Base-by-base conservation (phyloP, 2,797 vertebrate genomes). In the Coracias cyanogaster region DNA sequence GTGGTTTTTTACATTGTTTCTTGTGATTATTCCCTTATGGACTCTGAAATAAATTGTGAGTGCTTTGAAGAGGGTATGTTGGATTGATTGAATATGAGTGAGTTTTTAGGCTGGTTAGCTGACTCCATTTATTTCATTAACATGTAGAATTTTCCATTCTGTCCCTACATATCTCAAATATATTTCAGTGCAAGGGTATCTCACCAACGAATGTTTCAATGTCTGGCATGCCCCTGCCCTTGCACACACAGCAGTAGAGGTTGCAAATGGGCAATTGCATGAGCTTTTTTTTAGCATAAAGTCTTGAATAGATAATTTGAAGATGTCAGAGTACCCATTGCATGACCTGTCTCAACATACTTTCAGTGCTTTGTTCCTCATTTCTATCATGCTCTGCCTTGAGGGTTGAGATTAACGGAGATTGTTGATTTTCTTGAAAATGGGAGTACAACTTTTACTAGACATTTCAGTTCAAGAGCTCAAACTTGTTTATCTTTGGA, bases 21-120 rank as follows among this genome's bases (percentile, higher is more conserved):
- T 88, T 95, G 72, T 86, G 49, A 89, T 80, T 73, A 86, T 86
- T 93, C 45, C 58, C 46, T 55, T 82, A 33, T 24, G 82, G 72
- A 71, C 64, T 76, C 51, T 82, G 26, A 49, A 93, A 89, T 55
- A 73, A 82, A 86, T 60, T 87, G 37, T 41, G 60, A 61, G 31
- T n/a, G 28, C 52, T 85, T 93, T 82, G 55, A 82, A 67, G 64
- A 92, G 55, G 29, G 5, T 89, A 55, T 65, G 28, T 84, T 95
- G 58, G 55, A 49, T 29, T 57, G 60, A 66, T 25, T 73, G 52
- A 79, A 24, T 57, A 64, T 62, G 55, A 55, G 33, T 70, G 26
- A 64, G 17, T 46, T 90, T 43, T 83, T 81, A 31, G 49, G 20
- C n/a, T 71, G 35, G 8, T 52, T 72, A 79, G 37, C 15, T 86